phyloP scores from a whole-genome alignment of 2,113 vertebrate genomes.

The Cyrtonyx montezumae region DNA sequence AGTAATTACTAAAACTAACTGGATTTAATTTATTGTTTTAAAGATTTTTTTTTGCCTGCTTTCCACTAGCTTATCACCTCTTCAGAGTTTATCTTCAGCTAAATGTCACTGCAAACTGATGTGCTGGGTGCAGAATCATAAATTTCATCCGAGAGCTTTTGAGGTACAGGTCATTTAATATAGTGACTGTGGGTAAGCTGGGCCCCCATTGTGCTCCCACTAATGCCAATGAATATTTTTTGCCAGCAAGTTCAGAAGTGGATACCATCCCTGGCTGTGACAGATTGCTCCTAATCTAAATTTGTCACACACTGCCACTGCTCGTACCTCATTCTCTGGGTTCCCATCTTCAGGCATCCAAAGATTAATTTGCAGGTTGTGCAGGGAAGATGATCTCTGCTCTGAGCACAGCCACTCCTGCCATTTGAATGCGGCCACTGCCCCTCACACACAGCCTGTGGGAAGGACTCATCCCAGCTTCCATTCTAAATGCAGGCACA shows the following conservation, averaged over 20 bases:
- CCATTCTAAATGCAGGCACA: neutral
- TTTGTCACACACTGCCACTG: slow-evolving; percentile 7
- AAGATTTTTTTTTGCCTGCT: neutral
- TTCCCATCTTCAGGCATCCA: neutral
- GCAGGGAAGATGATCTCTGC: neutral
- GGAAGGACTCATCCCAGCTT: neutral
- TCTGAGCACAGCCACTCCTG: fast-evolving
- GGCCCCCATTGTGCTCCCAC: neutral
- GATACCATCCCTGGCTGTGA: neutral
- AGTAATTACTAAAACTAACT: neutral
- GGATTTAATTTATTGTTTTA: neutral
- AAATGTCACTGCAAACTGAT: slow-evolving; percentile 13
- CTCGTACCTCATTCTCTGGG: slow-evolving; percentile 15
- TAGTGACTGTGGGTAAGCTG: neutral
- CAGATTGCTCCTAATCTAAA: slow-evolving; percentile 25
- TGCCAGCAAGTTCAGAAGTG: neutral
- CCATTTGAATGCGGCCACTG: neutral
- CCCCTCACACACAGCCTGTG: neutral
- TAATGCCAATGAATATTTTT: slow-evolving; percentile 28
- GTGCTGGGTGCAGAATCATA: slow-evolving; percentile 5
- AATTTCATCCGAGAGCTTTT: slow-evolving; percentile 21
- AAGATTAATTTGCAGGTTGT: neutral
- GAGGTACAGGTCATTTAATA: slow-evolving; percentile 45
- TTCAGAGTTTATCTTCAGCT: neutral
- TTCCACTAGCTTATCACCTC: neutral